These are phyloP conservation scores for Pocillopora verrucosa DNA, from an alignment of 64 coral and sea anemone genomes.

Conservation along the genomic window DNA sequence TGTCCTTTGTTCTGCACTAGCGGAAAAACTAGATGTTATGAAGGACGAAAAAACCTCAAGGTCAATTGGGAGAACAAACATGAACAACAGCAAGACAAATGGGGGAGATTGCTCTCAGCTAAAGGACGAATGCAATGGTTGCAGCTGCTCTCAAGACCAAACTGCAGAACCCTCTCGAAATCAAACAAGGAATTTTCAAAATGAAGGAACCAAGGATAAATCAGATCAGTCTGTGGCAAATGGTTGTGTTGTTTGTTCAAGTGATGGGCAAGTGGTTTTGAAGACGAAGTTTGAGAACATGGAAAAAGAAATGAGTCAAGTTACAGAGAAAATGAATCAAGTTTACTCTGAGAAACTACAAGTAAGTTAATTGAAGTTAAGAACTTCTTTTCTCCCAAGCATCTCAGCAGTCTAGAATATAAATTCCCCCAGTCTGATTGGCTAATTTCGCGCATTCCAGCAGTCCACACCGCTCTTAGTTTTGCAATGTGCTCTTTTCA, in stretches of 20 bases:
- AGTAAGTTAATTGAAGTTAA: slow-evolving; percentile 23
- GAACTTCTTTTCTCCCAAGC: background rate
- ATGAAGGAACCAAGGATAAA: slow-evolving; percentile 19
- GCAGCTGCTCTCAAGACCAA: background rate
- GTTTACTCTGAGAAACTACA: slow-evolving; percentile 61
- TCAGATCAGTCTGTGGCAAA: background rate
- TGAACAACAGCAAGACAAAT: slow-evolving; percentile 46
- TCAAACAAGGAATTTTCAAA: slow-evolving; percentile 24
- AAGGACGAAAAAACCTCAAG: slow-evolving; percentile 55
- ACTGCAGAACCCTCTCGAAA: background rate
- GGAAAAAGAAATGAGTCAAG: slow-evolving; percentile 39
- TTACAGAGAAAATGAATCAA: slow-evolving; percentile 50
- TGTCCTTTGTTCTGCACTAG: slow-evolving; percentile 57
- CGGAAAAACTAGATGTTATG: slow-evolving; percentile 74
- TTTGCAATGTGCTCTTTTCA: no score
- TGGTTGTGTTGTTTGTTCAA: slow-evolving; percentile 19
- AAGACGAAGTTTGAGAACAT: slow-evolving; percentile 42
- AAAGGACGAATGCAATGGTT: background rate
- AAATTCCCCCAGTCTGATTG: no score
- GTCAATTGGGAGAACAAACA: slow-evolving; percentile 4
- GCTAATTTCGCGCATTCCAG: no score
- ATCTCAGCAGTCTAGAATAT: no score
- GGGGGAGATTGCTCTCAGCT: background rate
- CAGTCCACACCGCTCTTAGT: no score
- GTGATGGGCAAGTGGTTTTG: slow-evolving; percentile 25